Evolutionary conservation across 2,113 vertebrate genomes (phyloP).

Genomic region (Falcunculus frontatus): DNA sequence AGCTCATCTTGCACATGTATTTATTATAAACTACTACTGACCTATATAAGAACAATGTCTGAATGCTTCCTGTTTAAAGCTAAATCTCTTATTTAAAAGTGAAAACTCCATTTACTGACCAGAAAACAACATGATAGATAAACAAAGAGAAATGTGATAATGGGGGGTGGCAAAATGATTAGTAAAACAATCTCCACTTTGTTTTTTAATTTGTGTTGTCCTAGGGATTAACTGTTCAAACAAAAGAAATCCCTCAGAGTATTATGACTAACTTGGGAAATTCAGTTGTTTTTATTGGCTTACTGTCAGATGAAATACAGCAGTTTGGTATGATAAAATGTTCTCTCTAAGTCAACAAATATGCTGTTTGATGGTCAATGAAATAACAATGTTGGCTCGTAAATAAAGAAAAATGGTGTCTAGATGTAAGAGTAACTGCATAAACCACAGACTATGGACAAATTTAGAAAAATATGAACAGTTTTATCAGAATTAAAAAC

Average conservation of each 20-base stretch:
- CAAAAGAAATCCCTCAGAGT: constrained; percentile 21
- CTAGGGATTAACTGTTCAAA: constrained; percentile 16
- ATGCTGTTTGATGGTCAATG: background rate
- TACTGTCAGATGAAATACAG: background rate
- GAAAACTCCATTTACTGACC: background rate
- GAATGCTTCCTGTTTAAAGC: background rate
- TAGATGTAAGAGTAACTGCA: background rate
- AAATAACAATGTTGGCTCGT: background rate
- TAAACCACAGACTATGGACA: background rate
- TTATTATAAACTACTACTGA: constrained; percentile 17
- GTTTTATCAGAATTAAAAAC: background rate
- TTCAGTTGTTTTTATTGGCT: background rate
- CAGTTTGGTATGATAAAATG: background rate
- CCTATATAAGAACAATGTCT: background rate
- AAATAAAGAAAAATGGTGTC: background rate
- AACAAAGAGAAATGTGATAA: background rate
- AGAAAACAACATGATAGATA: background rate
- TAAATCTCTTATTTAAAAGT: background rate
- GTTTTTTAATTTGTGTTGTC: constrained; percentile 23
- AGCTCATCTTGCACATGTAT: background rate
- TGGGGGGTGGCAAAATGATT: background rate
- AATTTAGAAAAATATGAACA: background rate
- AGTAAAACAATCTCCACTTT: background rate
- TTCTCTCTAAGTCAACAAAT: background rate
- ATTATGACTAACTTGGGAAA: constrained; percentile 11